Evolutionary conservation across 2,888 invertebrate genomes (phyloP).

Genomic region (Leuctra nigra): DNA sequence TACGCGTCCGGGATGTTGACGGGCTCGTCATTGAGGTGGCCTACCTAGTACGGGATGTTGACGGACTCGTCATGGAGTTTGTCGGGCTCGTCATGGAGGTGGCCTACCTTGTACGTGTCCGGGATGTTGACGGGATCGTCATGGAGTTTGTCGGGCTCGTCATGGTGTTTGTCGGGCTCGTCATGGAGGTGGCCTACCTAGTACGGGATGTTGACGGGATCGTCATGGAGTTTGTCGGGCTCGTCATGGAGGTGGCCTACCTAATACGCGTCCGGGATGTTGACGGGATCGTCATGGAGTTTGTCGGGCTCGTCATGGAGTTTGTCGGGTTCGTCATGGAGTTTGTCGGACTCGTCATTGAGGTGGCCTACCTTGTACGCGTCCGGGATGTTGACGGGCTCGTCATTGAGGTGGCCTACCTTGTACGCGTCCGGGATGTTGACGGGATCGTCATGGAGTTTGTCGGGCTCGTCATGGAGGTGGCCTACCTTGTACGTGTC

Average conservation of each 20-base stretch:
- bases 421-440: constrained; percentile 95
- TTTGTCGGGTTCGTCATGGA: constrained; percentile 91
- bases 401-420: no score
- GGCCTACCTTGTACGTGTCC: no score
- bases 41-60: constrained; percentile 94
- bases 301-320: no score
- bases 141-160: constrained; percentile 82
- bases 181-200: no score
- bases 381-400: constrained; percentile 90
- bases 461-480: no score
- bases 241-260: no score
- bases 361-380: constrained; percentile 87
- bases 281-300: constrained; percentile 88
- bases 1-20: constrained; percentile 96
- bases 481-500: constrained; percentile 89
- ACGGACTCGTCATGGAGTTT: constrained; percentile 55
- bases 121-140: no score
- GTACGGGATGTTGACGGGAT: no score
- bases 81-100: no score
- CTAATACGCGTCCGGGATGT: constrained; percentile 94
- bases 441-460: no score
- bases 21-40: no score
- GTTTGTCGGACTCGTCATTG: no score
- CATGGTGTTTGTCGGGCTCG: constrained; percentile 89
- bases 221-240: constrained; percentile 91